Percentiles rank a stretch among this genome's conserved stretches.
These are phyloP conservation scores for Mustelus asterias DNA, from an alignment of 2,113 vertebrate genomes.

Conservation along the genomic window DNA sequence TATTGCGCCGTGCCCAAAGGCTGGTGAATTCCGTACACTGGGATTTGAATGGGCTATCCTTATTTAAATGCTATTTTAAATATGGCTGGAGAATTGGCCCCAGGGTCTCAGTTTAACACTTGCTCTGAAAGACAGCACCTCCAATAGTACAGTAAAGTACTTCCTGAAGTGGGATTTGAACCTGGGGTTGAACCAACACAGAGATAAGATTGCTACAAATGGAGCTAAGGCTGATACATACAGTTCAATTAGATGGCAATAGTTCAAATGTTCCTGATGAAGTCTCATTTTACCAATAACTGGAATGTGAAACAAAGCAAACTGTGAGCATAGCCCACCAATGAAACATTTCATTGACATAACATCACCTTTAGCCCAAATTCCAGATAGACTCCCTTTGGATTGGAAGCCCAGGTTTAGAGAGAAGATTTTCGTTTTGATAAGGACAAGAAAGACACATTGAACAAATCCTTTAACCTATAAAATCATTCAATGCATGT, in stretches of 20 bases:
- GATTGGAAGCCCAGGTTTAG: conserved; percentile 3
- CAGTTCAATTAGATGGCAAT: background rate
- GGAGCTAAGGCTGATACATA: background rate
- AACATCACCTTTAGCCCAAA: background rate
- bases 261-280: background rate
- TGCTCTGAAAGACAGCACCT: background rate
- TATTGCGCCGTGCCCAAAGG: too few relatives aligned
- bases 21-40: too few relatives aligned
- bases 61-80: too few relatives aligned
- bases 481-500: background rate
- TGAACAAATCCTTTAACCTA: background rate
- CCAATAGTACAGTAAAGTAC: background rate
- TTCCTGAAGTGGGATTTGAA: background rate
- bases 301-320: background rate
- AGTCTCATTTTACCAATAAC: background rate
- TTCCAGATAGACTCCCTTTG: background rate
- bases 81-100: too few relatives aligned
- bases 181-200: background rate
- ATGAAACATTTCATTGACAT: conserved; percentile 8
- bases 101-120: background rate
- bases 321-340: background rate
- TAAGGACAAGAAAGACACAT: background rate
- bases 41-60: too few relatives aligned
- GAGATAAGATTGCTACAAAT: background rate
- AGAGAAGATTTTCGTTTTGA: background rate